Base-by-base conservation (phyloP, 2,888 invertebrate genomes). In the Archips crataeganus region DNA sequence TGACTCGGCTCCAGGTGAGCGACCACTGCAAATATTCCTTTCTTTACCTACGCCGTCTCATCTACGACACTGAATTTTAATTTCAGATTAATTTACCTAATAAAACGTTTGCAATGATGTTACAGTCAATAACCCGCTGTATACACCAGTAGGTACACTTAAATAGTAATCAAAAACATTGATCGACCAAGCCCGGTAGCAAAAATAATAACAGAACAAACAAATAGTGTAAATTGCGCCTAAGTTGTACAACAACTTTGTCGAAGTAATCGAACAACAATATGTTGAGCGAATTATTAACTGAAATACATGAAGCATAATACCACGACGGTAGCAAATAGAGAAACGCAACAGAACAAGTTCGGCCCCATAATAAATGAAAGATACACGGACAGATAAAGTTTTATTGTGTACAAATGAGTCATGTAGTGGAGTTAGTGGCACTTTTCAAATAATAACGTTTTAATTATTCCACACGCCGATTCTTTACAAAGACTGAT, bases 371-470 rank as follows among this genome's bases (percentile, higher is more conserved):
- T 79, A 79, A 82, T 80, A 82, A 82, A 83, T 83, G 84, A 79
- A 79, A 81, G 81, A 82, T 84, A 81, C 81, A 79, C 73, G 76
- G 63, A 71, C 67, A 79, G 83, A 84, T 83, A 82, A 78, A 79
- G 77, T 82, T 83, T 83, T 82, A 81, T 80, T 79, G 77, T 75
- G 78, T 81, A 80, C 80, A 80, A 84, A 82, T 82, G 79, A 77
- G 77, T 81, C 80, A 82, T 76, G 78, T 71, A 69, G 75, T 67
- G 67, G 71, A 73, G 69, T 70, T 77, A 70, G 75, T 75, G 72
- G 73, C 62, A 65, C 63, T 70, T 70, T 69, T 64, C 54, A 75
- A 39, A 73, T 63, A 36, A 67, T 39, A 57, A 57, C 57, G 63
- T 23, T 15, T 32, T 60, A 65, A 51, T 71, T 60, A 51, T 45